A percentile compares a stretch with the other conserved stretches of the same genome.
Evolutionary conservation across 2,888 invertebrate genomes (phyloP).

Genomic region (Philereme transversata): DNA sequence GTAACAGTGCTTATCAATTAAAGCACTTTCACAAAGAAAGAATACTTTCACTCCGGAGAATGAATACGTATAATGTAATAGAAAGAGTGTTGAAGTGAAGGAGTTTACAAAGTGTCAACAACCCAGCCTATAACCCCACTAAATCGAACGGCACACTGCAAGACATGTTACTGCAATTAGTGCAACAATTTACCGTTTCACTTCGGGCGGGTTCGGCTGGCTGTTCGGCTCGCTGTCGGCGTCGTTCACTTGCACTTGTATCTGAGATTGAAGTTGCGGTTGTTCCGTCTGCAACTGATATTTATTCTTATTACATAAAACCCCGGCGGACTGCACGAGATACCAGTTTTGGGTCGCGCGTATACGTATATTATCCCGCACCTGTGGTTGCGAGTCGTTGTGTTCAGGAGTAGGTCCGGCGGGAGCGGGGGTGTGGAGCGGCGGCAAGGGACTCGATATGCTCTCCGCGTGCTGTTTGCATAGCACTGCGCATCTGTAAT

Average conservation of each 20-base stretch:
- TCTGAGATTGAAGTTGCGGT: slow-evolving; percentile 23
- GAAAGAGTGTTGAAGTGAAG: too few relatives aligned
- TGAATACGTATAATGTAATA: too few relatives aligned
- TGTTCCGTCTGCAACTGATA: slow-evolving; percentile 7
- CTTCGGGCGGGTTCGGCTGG: slow-evolving; percentile 51
- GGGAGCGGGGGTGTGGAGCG: slow-evolving; percentile 35
- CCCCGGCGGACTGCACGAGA: background rate
- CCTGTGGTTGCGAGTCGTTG: slow-evolving; percentile 25
- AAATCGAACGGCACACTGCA: slow-evolving; percentile 19
- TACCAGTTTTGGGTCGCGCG: too few relatives aligned
- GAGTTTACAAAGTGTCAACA: slow-evolving; percentile 3
- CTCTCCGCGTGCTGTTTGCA: slow-evolving; percentile 71
- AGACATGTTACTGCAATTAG: background rate
- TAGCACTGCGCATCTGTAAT: slow-evolving; percentile 63
- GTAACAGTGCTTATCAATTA: too few relatives aligned
- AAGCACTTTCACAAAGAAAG: too few relatives aligned
- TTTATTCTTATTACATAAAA: background rate
- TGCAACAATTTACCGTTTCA: slow-evolving; percentile 59
- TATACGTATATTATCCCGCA: background rate
- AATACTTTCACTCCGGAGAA: too few relatives aligned
- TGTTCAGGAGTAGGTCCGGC: slow-evolving; percentile 24
- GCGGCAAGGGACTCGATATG: slow-evolving; percentile 52
- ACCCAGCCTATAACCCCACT: slow-evolving; percentile 1
- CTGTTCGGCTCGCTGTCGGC: slow-evolving; percentile 38
- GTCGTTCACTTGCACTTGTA: slow-evolving; percentile 54